Base-by-base conservation (phyloP, 2,888 invertebrate species). In the Phasia obesa region DNA sequence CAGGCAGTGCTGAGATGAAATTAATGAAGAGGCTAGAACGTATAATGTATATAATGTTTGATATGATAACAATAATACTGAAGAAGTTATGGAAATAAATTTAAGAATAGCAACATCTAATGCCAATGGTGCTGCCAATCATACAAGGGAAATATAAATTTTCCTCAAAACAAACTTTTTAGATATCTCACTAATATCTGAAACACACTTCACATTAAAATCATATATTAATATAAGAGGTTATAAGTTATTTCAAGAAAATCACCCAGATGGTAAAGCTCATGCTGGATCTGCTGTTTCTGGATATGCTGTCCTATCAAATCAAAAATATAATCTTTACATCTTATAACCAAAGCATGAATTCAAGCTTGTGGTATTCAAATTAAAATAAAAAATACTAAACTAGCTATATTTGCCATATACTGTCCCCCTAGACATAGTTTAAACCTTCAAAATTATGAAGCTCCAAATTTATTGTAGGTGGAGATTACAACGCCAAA, bases 341-440 rank as follows among this genome's bases (percentile, higher is more conserved):
- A 51, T 13, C 23, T 23, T 15, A 15, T 51, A 23, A 51, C 1
- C 23, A 51, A 15, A 51, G 23, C 23, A 11, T 23, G 23, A 15
- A 23, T 51, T 23, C 51, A 51, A 51, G 51, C 51, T 9, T 51
- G 51, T 51, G 51, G 51, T 23, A 13, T 51, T 2, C 21, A 51
- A 51, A 23, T 51, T 51, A 51, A 23, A 51, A 23, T 21, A 13
- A 51, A 51, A 23, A 51, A 51, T 15, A 4, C 15, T n/a, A 15
- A 44, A 44, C 11, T 44, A 15, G 15, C 42, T 44, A 44, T 44
- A n/a, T n/a, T n/a, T n/a, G n/a, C n/a, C n/a, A n/a, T n/a, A n/a
- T n/a, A n/a, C n/a, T n/a, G n/a, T n/a, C n/a, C n/a, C n/a, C n/a
- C n/a, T n/a, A n/a, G n/a, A n/a, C n/a, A n/a, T n/a, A n/a, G n/a